Evolutionary conservation across 2,888 invertebrate genomes (phyloP).

Genomic region (Drosophila flavopinicola): DNA sequence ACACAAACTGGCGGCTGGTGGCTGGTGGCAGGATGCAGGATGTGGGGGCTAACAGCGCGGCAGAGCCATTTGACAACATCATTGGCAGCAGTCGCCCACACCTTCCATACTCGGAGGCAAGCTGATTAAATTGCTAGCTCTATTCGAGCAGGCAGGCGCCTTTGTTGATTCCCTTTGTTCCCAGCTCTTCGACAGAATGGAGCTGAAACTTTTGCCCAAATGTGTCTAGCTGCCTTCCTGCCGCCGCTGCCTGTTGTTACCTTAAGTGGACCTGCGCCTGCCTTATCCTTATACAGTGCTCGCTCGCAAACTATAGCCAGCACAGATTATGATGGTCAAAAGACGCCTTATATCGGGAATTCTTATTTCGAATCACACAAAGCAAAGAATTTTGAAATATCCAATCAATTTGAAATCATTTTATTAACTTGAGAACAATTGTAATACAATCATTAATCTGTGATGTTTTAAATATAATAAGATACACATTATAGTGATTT

Average conservation of each 20-base stretch:
- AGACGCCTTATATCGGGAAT: no score
- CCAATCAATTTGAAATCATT: no score
- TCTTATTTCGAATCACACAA: no score
- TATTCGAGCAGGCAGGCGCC: slow-evolving; percentile 49
- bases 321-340: no score
- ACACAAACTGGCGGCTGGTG: slow-evolving; percentile 41
- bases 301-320: background rate
- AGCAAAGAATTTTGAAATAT: no score
- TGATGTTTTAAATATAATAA: no score
- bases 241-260: slow-evolving; percentile 42
- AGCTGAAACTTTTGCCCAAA: slow-evolving; percentile 61
- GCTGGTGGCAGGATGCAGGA: background rate
- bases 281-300: slow-evolving; percentile 28
- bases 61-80: slow-evolving; percentile 74
- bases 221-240: slow-evolving; percentile 66
- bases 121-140: slow-evolving; percentile 72
- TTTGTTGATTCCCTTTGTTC: slow-evolving; percentile 69
- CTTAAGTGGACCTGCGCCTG: slow-evolving; percentile 68
- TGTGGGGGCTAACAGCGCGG: slow-evolving; percentile 19
- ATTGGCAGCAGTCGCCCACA: slow-evolving; percentile 56
- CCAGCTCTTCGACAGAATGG: slow-evolving; percentile 18
- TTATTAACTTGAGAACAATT: no score
- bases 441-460: no score
- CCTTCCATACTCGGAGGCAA: slow-evolving; percentile 1
- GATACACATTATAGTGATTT: no score